Evolutionary conservation across 2,797 vertebrate genomes (phyloP).

Genomic region (Rhynchonycteris naso): DNA sequence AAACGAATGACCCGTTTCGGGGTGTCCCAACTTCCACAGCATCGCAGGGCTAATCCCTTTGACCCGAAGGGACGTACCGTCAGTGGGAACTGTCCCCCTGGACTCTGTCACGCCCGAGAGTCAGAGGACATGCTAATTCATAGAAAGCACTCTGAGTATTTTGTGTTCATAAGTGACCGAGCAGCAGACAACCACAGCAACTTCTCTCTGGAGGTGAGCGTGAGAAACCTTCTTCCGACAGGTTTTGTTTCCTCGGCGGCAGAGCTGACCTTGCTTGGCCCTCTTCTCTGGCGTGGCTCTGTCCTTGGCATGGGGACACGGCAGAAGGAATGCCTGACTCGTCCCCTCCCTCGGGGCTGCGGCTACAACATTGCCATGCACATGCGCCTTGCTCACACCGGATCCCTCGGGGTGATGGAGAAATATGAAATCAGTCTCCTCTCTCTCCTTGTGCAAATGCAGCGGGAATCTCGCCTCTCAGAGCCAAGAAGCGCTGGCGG

Average conservation of each 20-base stretch:
- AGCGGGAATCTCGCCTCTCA: slow-evolving; percentile 23
- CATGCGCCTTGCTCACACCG: rapidly evolving
- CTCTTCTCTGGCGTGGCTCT: neutral
- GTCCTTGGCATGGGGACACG: neutral
- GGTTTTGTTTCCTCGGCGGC: neutral
- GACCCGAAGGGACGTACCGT: neutral
- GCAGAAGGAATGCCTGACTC: neutral
- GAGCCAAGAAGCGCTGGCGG: neutral
- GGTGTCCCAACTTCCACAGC: neutral
- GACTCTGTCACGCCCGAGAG: neutral
- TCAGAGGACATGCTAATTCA: neutral
- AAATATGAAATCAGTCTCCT: neutral
- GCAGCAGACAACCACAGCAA: neutral
- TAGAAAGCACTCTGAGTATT: neutral
- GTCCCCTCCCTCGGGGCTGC: neutral
- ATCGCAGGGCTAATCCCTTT: neutral
- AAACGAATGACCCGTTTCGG: neutral
- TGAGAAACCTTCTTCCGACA: too few species aligned
- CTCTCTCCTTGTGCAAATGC: neutral
- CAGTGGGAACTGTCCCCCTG: rapidly evolving
- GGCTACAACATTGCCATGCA: neutral
- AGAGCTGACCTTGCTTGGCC: too few species aligned
- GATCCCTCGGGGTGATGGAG: neutral
- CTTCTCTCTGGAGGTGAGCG: neutral
- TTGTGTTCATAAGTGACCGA: neutral